A percentile compares a stretch with the other conserved stretches of the same genome.
Evolutionary conservation across 2,797 vertebrate genomes (phyloP).

Genomic region (Neosilurus mollespiculum): DNA sequence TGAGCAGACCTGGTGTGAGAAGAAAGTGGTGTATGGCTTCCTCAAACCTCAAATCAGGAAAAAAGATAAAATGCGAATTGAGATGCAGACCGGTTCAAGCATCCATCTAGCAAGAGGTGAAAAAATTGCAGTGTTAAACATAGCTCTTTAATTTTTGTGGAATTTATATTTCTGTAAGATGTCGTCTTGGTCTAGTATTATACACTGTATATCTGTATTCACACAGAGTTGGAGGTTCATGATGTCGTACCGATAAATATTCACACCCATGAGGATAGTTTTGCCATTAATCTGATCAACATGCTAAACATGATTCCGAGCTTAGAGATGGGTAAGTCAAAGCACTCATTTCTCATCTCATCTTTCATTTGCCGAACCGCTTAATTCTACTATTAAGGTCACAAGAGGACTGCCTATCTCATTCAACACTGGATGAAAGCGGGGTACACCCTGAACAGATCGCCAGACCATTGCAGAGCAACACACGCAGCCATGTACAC

Average conservation of each 20-base stretch:
- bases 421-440: too few relatives aligned
- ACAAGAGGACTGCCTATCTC: too few relatives aligned
- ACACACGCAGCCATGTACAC: too few relatives aligned
- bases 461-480: too few relatives aligned
- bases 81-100: slow-evolving; percentile 65
- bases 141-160: not conserved
- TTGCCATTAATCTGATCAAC: slow-evolving; percentile 57
- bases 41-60: slow-evolving; percentile 60
- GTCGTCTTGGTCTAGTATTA: not conserved
- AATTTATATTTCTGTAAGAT: not conserved
- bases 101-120: slow-evolving; percentile 74
- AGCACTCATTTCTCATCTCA: not conserved
- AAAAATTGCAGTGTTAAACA: not conserved
- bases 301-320: slow-evolving; percentile 50
- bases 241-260: slow-evolving; percentile 63
- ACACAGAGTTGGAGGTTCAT: slow-evolving; percentile 71
- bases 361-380: too few relatives aligned
- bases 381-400: too few relatives aligned
- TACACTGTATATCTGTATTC: not conserved
- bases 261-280: slow-evolving; percentile 52
- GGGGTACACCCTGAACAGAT: too few relatives aligned
- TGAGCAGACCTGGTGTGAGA: slow-evolving; percentile 76
- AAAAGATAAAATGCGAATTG: slow-evolving; percentile 53
- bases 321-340: slow-evolving; percentile 54
- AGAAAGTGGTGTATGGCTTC: slow-evolving; percentile 67